Conservation (phyloP, 2,113 vertebrate species). For the Oryzias javanicus region DNA sequence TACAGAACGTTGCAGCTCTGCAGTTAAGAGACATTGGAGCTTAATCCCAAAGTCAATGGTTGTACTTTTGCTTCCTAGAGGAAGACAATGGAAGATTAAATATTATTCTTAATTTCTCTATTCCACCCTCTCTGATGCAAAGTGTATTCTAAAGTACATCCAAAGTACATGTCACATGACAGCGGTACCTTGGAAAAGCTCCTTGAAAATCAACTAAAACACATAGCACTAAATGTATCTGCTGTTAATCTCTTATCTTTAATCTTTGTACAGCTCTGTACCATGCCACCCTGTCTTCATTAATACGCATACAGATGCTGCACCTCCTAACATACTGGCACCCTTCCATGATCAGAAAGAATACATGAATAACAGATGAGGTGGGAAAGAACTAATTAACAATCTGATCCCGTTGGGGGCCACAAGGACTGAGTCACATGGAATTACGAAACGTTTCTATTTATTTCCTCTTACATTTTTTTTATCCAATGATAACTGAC, state of each 20-base stretch:
- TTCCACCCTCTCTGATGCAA: too few species aligned
- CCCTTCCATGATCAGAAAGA: constrained; percentile 55
- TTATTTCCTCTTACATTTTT: background rate
- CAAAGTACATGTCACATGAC: too few species aligned
- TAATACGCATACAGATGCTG: constrained; percentile 25
- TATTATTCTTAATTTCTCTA: too few species aligned
- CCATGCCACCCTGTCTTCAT: background rate
- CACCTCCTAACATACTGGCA: constrained; percentile 31
- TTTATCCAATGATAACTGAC: constrained; percentile 44
- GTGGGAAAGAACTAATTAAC: constrained; percentile 52
- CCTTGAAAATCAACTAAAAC: constrained; percentile 12
- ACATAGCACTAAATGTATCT: constrained; percentile 7
- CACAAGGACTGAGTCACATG: constrained; percentile 20
- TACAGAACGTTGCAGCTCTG: constrained; percentile 6
- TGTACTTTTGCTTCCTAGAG: too few species aligned
- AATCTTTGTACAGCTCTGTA: too few species aligned
- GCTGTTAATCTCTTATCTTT: background rate
- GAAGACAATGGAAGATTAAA: too few species aligned
- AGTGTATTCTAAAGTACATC: too few species aligned
- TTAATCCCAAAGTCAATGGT: constrained; percentile 4
- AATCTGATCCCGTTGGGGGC: constrained; percentile 40
- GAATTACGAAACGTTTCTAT: constrained; percentile 10
- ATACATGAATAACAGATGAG: constrained; percentile 68
- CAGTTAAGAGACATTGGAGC: constrained; percentile 9
- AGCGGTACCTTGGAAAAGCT: background rate